Evolutionary conservation across 2,888 invertebrate genomes (phyloP).

Genomic region (Apocheima hispidaria): DNA sequence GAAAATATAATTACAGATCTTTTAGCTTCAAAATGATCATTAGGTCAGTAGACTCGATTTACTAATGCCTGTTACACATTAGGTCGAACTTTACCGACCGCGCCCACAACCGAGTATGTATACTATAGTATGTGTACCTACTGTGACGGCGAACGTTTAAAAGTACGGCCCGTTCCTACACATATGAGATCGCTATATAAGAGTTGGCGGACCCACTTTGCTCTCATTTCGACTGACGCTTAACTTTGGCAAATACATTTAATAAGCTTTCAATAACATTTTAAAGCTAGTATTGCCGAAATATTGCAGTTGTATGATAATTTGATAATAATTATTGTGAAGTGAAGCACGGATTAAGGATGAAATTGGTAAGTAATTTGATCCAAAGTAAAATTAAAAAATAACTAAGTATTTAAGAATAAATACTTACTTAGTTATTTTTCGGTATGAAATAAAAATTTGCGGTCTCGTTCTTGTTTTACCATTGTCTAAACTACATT

Average conservation of each 20-base stretch:
- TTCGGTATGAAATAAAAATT: too few relatives aligned
- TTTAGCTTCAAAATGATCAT: conserved; percentile 24
- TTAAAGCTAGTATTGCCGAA: conserved; percentile 45
- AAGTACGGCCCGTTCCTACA: conserved; percentile 84
- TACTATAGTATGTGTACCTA: conserved; percentile 42
- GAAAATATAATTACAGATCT: not conserved
- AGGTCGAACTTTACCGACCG: conserved; percentile 62
- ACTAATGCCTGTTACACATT: conserved; percentile 44
- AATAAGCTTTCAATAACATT: conserved; percentile 54
- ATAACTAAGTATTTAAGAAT: not conserved
- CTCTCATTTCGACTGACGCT: conserved; percentile 84
- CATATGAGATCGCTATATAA: conserved; percentile 85
- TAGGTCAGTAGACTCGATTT: conserved; percentile 37
- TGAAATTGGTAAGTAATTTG: conserved; percentile 76
- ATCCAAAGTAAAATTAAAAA: too few relatives aligned
- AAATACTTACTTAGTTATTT: not conserved
- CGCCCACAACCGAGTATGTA: conserved; percentile 66
- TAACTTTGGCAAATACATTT: conserved; percentile 81
- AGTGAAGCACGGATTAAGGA: conserved; percentile 48
- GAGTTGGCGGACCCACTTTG: conserved; percentile 78
- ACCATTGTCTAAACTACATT: too few relatives aligned
- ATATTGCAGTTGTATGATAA: conserved; percentile 47
- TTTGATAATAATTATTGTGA: conserved; percentile 29
- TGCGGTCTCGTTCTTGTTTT: too few relatives aligned
- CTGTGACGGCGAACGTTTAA: conserved; percentile 79